Evolutionary conservation across 2,797 vertebrate species (phyloP).

Genomic region (Allobates femoralis): DNA sequence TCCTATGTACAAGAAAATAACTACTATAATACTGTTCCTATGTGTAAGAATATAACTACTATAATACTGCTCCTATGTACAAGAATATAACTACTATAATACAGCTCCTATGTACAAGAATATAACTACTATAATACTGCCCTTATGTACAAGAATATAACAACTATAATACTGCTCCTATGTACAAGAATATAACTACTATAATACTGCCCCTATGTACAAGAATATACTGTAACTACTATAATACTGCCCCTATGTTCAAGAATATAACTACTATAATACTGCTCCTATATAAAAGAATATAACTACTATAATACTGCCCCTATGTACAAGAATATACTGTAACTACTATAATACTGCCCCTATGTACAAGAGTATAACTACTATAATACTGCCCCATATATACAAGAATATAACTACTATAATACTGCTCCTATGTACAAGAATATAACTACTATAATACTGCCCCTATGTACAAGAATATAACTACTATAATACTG

Average conservation of each 20-base stretch:
- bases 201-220: not conserved
- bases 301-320: not conserved
- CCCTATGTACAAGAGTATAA: not conserved
- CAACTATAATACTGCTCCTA: not conserved
- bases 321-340: not conserved
- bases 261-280: not conserved
- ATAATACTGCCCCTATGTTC: not conserved
- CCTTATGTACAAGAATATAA: not conserved
- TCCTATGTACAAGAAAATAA: not conserved
- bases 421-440: too few relatives aligned
- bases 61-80: not conserved
- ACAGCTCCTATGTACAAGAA: not conserved
- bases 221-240: not conserved
- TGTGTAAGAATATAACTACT: constrained; percentile 4
- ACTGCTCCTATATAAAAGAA: not conserved
- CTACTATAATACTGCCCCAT: not conserved
- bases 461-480: too few relatives aligned
- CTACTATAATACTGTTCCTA: not conserved
- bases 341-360: not conserved
- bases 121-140: constrained; percentile 5
- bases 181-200: constrained; percentile 4
- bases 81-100: constrained; percentile 1
- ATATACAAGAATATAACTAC: too few relatives aligned
- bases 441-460: too few relatives aligned
- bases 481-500: constrained; percentile 2